These are phyloP conservation scores for Proterorhinus semilunaris DNA, from an alignment of 2,113 vertebrate genomes.

Conservation along the genomic window DNA sequence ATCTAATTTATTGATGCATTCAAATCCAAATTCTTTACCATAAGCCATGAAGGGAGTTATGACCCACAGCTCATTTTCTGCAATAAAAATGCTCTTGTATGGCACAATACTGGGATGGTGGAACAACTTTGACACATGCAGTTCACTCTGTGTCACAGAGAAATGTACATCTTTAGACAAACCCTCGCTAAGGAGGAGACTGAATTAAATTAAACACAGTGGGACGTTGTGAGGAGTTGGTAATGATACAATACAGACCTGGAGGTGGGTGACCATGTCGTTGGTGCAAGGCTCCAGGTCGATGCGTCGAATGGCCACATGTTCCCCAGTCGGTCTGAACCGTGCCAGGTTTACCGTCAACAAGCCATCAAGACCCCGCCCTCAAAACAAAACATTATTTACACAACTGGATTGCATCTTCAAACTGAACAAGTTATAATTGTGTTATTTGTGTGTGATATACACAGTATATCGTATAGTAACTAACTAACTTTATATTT, in stretches of 20 bases:
- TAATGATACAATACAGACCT: slow-evolving; percentile 76
- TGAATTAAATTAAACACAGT: neutral
- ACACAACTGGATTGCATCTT: too few species aligned
- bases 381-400: slow-evolving; percentile 61
- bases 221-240: too few species aligned
- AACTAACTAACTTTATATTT: too few species aligned
- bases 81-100: slow-evolving; percentile 93
- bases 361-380: slow-evolving; percentile 91
- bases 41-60: slow-evolving; percentile 97
- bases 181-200: neutral
- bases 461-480: too few species aligned
- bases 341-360: slow-evolving; percentile 93
- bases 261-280: slow-evolving; percentile 94
- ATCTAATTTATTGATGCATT: neutral
- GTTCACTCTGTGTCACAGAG: slow-evolving; percentile 78
- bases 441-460: too few species aligned
- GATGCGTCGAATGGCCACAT: slow-evolving; percentile 89
- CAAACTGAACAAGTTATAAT: too few species aligned
- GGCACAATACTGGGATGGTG: slow-evolving; percentile 92
- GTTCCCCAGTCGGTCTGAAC: slow-evolving; percentile 87
- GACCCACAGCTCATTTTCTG: slow-evolving; percentile 96
- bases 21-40: slow-evolving; percentile 74
- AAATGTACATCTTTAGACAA: neutral
- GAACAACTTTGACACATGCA: slow-evolving; percentile 96
- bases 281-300: slow-evolving; percentile 95